Evolutionary conservation across 2,113 vertebrate genomes (phyloP), one percentile per base, ranked within the genome.

Genomic region (Pedionomus torquatus): DNA sequence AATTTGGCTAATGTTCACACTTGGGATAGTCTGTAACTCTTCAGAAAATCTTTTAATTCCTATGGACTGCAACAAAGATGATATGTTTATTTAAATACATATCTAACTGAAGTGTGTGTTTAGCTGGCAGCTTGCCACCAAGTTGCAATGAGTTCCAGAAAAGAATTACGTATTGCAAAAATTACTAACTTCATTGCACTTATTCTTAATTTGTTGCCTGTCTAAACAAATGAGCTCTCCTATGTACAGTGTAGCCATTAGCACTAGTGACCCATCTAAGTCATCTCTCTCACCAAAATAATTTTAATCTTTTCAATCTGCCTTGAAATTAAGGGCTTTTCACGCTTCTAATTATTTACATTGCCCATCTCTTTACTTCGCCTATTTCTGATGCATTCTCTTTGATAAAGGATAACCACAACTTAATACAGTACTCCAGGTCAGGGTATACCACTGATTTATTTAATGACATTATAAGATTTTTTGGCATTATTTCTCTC

Each of bases 401-500:
- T 88, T 86, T 1, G 5, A 86, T 68, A 65, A 18, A 75, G 23
- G 61, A 64, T 79, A 95, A 76, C 89, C 65, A 83, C 58, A 95
- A 89, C 46, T 70, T 37, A 91, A 78, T 66, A 41, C 30, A 91
- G 39, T 68, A 75, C 35, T 78, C 23, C 26, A 64, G 69, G 76
- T 93, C 87, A 95, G 80, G 72, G 51, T 80, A 92, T 49, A 71
- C 13, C 39, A 74, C 68, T 86, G 69, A 75, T 95, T 86, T 95
- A 78, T 86, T 89, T 96, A 94, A 95, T 93, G 31, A 90, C n/a
- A 78, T 83, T 70, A 37, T 64, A 83, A 77, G 51, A 88, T 89
- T 95, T 96, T 96, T 88, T 66, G 76, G 83, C 74, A 90, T 68
- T 81, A 39, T 90, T 95, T 96, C 44, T 89, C 46, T 87, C 61